phyloP scores from a whole-genome alignment of 2,113 vertebrate genomes.

The Talpa occidentalis region DNA sequence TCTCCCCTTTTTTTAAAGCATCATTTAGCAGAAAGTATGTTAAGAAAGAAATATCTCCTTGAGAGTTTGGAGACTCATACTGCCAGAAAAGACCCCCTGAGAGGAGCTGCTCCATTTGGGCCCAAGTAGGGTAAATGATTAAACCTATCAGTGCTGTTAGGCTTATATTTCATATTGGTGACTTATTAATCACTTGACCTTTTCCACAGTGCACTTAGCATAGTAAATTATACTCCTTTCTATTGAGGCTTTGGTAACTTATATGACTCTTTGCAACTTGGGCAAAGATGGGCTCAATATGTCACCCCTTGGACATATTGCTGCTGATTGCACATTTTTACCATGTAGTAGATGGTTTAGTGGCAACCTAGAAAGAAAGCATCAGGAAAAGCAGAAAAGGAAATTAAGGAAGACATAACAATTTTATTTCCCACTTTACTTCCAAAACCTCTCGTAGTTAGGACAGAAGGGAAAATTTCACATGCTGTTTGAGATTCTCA shows the following conservation, averaged over 20 bases:
- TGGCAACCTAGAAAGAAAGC: conserved; percentile 25
- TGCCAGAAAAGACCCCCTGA: conserved; percentile 44
- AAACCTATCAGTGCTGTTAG: conserved; percentile 49
- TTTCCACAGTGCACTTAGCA: conserved; percentile 69
- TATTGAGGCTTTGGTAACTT: conserved; percentile 57
- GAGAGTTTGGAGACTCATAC: neutral
- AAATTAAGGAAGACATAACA: conserved; percentile 10
- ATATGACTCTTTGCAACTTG: conserved; percentile 48
- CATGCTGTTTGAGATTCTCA: conserved; percentile 33
- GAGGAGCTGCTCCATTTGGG: neutral
- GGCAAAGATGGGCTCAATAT: neutral
- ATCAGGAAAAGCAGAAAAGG: conserved; percentile 48
- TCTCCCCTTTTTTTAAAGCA: neutral
- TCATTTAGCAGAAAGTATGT: conserved; percentile 44
- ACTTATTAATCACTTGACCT: conserved; percentile 80
- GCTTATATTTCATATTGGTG: conserved; percentile 67
- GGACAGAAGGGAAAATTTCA: conserved; percentile 42
- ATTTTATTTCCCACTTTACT: conserved; percentile 46
- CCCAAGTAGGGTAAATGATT: conserved; percentile 61
- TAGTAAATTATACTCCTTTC: conserved; percentile 74
- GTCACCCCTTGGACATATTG: conserved; percentile 54
- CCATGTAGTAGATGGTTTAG: neutral
- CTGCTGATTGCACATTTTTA: neutral
- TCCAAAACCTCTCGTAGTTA: conserved; percentile 43
- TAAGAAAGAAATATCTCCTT: conserved; percentile 36